Base-by-base conservation (phyloP, 2,113 vertebrate genomes). In the Mellivora capensis region DNA sequence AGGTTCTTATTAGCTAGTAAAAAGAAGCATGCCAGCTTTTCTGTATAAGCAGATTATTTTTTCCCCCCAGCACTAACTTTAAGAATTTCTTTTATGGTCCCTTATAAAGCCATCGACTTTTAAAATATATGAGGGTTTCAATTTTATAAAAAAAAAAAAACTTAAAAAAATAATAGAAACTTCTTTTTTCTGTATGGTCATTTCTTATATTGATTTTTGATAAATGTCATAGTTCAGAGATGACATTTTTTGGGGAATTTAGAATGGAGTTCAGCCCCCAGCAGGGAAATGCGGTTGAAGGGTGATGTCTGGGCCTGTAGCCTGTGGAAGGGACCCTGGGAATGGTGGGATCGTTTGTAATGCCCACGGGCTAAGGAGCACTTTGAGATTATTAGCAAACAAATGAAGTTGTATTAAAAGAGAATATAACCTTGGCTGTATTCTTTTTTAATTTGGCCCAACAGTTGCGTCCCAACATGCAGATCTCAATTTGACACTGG, bases 1-100 rank as follows among this genome's bases (percentile, higher is more conserved):
- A 96, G 29, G 84, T 92, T 96, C 92, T 96, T 98, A 95, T 95
- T 97, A 96, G 80, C 90, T 96, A 96, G 97, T 97, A 98, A 97
- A 97, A 97, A 97, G 42, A 89, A 97, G 44, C 87, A 96, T n/a
- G 54, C 69, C 80, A 92, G 76, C n/a, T 96, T 97, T 93, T 95
- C 94, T 87, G 87, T 89, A 61, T 74, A 96, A 84, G 57, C 15
- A 96, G 44, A 76, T 81, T 90, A 96, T 54, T 95, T 44, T 20
- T 2, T 64, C 79, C 59, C 64, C 79, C 37, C 1, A 97, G 84
- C 18, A 90, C 80, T 59, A 87, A 96, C 44, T 93, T 92, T 93
- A 97, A 84, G 92, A 96, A 95, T 94, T 92, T 97, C 92, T 95
- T 98, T 97, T 97, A 98, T 86, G 62, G 18, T 29, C 31, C 92